phyloP scores from a whole-genome alignment of 1,140 invertebrate genomes.

The Wiebesia pumilae region DNA sequence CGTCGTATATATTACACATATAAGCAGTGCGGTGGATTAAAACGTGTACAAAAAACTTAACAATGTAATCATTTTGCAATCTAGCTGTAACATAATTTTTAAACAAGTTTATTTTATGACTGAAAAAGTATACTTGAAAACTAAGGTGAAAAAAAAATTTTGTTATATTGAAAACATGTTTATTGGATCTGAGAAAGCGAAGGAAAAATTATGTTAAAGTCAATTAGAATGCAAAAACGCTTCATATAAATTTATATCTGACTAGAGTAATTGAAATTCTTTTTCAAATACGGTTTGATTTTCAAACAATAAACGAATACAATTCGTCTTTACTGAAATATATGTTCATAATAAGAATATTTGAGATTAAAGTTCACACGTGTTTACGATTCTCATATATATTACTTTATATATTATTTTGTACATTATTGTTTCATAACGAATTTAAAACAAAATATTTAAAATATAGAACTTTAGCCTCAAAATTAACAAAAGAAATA shows the following conservation, averaged over 20 bases:
- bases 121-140: not conserved
- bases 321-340: not conserved
- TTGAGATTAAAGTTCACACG: not conserved
- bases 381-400: not conserved
- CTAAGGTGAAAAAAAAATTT: no score
- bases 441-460: constrained; percentile 1
- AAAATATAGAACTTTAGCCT: not conserved
- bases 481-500: not conserved
- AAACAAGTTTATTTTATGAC: not conserved
- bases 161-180: no score
- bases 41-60: constrained; percentile 38
- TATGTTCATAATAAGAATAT: not conserved
- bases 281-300: constrained; percentile 5
- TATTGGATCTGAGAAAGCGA: not conserved
- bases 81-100: not conserved
- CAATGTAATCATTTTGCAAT: constrained; percentile 45
- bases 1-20: not conserved
- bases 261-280: constrained; percentile 28
- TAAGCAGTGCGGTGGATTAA: not conserved
- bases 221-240: not conserved
- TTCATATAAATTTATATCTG: not conserved
- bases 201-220: constrained; percentile 5
- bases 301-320: not conserved
- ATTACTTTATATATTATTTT: constrained; percentile 2
- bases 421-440: not conserved